Evolutionary conservation across 1,140 invertebrate genomes (phyloP), one percentile per base, ranked within the genome.

Genomic region (Drosophila mauritiana): DNA sequence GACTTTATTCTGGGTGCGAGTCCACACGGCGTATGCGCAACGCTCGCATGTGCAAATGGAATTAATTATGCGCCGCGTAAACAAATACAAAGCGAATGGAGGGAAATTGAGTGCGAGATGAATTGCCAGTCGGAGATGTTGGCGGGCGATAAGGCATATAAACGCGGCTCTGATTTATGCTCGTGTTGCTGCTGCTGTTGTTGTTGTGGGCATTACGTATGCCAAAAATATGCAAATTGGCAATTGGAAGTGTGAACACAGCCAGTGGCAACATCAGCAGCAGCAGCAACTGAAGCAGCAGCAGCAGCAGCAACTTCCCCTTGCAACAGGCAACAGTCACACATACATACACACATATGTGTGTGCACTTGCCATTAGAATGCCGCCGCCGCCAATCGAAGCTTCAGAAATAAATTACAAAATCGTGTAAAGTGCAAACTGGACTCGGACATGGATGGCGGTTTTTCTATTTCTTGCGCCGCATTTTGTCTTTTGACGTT

Each of bases 401-500:
- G 83, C 83, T 67, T 86, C 83, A 88, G 84, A 86, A 86, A 86
- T 88, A 86, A 86, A 86, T 86, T 86, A 86, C 79, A 86, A 86
- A 86, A 86, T 55, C 83, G 84, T 86, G 83, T 86, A 86, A 86
- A 89, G 83, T 86, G 83, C 79, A 88, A 76, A 83, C 78, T 79
- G 83, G 79, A 88, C 74, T 74, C 64, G 62, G 73, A 74, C 81
- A 52, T 70, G 78, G 77, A 59, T 63, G 58, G 48, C 36, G 53
- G 59, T 62, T 40, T 65, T 15, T 46, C 25, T 25, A 25, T 43
- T 64, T 79, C 34, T 48, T 52, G 59, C 63, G 17, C 36, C 25
- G 57, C 76, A 78, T 81, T 82, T 82, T 78, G 63, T 85, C 75
- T 81, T 88, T 88, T 88, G 79, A 88, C 78, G 75, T 83, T 86